phyloP scores from a whole-genome alignment of 2,797 vertebrate genomes.

The Staurois parvus region DNA sequence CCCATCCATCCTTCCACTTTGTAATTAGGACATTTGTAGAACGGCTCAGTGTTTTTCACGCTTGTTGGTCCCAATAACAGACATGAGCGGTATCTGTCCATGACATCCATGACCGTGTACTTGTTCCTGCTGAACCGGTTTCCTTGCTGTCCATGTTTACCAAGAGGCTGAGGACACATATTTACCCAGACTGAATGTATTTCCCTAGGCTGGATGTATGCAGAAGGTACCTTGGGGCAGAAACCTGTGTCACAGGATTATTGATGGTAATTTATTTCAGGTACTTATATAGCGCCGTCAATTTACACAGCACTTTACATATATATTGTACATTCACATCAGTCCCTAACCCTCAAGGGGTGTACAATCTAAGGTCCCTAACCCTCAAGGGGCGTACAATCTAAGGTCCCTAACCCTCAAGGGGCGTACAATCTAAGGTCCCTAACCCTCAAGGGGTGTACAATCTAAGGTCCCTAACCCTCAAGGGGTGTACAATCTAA shows the following conservation, averaged over 20 bases:
- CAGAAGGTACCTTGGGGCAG: background rate
- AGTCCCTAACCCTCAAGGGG: too few relatives aligned
- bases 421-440: too few relatives aligned
- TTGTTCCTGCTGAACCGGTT: constrained; percentile 22
- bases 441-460: too few relatives aligned
- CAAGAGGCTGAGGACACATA: background rate
- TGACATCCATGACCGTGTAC: background rate
- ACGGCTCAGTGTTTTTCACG: background rate
- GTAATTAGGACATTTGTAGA: background rate
- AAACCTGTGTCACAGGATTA: background rate
- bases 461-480: too few relatives aligned
- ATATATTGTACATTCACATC: too few relatives aligned
- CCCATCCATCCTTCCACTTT: background rate
- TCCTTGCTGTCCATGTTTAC: background rate
- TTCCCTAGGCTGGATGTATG: background rate
- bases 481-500: too few relatives aligned
- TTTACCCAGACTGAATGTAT: background rate
- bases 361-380: too few relatives aligned
- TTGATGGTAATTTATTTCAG: too few relatives aligned
- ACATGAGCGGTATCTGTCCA: background rate
- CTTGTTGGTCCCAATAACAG: background rate
- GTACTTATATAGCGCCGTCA: too few relatives aligned
- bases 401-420: too few relatives aligned
- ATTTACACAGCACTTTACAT: too few relatives aligned
- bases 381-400: too few relatives aligned